Conservation (phyloP, 2,888 invertebrate species). For the Antheraea assamensis region DNA sequence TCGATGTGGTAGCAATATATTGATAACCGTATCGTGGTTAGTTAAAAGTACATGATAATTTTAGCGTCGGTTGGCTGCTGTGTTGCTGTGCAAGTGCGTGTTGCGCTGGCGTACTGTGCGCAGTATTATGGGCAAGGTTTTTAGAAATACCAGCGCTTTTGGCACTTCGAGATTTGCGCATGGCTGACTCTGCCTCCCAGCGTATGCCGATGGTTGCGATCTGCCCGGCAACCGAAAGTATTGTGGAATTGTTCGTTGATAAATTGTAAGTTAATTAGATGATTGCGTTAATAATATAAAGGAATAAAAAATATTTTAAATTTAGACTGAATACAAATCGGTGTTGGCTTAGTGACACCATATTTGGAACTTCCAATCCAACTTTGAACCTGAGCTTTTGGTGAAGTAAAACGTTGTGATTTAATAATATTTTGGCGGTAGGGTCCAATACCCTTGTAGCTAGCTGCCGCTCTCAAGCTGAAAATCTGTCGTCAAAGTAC, state of each 20-base stretch:
- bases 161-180: slow-evolving; percentile 40
- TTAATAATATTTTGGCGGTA: neutral
- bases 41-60: neutral
- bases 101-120: slow-evolving; percentile 64
- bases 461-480: too few species aligned
- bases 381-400: too few species aligned
- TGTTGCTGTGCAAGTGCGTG: slow-evolving; percentile 61
- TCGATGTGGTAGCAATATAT: too few species aligned
- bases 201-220: slow-evolving; percentile 52
- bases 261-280: slow-evolving; percentile 44
- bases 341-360: too few species aligned
- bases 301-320: too few species aligned
- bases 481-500: too few species aligned
- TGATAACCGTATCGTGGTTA: too few species aligned
- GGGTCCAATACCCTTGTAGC: too few species aligned
- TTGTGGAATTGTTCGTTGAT: slow-evolving; percentile 42
- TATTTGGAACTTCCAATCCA: too few species aligned
- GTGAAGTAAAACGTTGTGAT: too few species aligned
- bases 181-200: slow-evolving; percentile 27
- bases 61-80: slow-evolving; percentile 53
- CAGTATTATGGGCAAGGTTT: slow-evolving; percentile 68
- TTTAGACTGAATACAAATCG: too few species aligned
- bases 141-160: slow-evolving; percentile 61
- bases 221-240: slow-evolving; percentile 50
- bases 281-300: neutral